A percentile compares a stretch with the other conserved stretches of the same genome.
phyloP scores from a whole-genome alignment of 2,888 invertebrate species.

The Podotricha telesiphe region DNA sequence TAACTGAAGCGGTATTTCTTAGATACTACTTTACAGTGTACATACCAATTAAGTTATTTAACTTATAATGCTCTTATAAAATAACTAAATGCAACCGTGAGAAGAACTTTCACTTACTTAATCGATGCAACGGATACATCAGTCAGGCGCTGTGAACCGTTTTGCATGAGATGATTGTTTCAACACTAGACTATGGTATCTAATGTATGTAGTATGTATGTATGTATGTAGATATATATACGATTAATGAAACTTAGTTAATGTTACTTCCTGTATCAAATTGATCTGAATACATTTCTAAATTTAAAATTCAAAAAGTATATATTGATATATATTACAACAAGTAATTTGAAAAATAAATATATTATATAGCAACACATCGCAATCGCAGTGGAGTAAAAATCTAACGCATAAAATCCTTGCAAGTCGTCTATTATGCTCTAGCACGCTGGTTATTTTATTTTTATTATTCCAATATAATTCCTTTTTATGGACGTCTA shows the following conservation, averaged over 20 bases:
- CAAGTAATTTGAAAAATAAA: too few relatives aligned
- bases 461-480: constrained; percentile 19
- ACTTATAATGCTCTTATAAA: constrained; percentile 19
- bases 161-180: constrained; percentile 35
- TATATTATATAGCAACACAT: too few relatives aligned
- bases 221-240: constrained; percentile 11
- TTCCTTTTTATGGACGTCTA: constrained; percentile 21
- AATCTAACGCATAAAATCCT: constrained; percentile 9
- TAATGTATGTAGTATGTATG: too few relatives aligned
- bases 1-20: not conserved
- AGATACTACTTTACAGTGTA: not conserved
- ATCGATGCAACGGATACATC: constrained; percentile 50
- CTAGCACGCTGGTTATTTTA: constrained; percentile 8
- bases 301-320: too few relatives aligned
- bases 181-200: constrained; percentile 38
- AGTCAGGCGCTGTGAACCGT: constrained; percentile 44
- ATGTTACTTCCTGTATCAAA: constrained; percentile 42
- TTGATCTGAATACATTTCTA: constrained; percentile 23
- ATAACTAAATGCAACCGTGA: constrained; percentile 45
- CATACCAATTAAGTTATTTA: constrained; percentile 8
- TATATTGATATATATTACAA: too few relatives aligned
- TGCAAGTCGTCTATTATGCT: constrained; percentile 19
- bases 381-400: not conserved
- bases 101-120: constrained; percentile 52
- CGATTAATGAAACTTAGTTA: constrained; percentile 46